phyloP scores from a whole-genome alignment of 2,113 vertebrate species.

The Eurypyga helias region DNA sequence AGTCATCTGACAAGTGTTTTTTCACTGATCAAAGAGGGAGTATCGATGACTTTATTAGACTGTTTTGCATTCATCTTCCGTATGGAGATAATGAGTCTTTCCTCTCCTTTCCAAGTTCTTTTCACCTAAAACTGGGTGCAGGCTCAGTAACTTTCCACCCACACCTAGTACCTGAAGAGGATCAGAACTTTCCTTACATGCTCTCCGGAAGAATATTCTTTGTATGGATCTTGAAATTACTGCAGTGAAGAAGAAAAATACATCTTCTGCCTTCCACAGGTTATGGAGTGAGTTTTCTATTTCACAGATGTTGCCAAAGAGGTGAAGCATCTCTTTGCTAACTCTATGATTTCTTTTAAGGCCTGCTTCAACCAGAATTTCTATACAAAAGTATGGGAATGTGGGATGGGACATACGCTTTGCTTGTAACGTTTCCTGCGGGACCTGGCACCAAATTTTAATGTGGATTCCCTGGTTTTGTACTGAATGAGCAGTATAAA shows the following conservation, averaged over 20 bases:
- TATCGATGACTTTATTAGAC: background rate
- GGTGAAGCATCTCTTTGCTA: background rate
- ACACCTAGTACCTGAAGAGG: background rate
- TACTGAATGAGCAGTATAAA: background rate
- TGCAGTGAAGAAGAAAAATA: background rate
- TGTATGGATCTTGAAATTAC: background rate
- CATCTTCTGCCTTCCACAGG: background rate
- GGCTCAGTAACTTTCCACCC: background rate
- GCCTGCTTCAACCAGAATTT: background rate
- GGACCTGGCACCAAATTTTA: background rate
- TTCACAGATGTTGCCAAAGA: background rate
- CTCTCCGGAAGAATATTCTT: background rate
- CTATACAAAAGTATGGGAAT: background rate
- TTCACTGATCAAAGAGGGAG: background rate
- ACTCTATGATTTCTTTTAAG: background rate
- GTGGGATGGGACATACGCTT: background rate
- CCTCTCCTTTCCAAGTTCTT: background rate
- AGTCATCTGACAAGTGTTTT: accelerated
- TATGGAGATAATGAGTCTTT: background rate
- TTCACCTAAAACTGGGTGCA: background rate
- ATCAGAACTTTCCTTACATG: background rate
- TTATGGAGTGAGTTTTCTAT: background rate
- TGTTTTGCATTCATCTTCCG: background rate
- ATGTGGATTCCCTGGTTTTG: background rate
- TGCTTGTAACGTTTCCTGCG: background rate